These are phyloP conservation scores for Thaumetopoea pityocampa DNA, from an alignment of 1,140 invertebrate species.

Conservation along the genomic window DNA sequence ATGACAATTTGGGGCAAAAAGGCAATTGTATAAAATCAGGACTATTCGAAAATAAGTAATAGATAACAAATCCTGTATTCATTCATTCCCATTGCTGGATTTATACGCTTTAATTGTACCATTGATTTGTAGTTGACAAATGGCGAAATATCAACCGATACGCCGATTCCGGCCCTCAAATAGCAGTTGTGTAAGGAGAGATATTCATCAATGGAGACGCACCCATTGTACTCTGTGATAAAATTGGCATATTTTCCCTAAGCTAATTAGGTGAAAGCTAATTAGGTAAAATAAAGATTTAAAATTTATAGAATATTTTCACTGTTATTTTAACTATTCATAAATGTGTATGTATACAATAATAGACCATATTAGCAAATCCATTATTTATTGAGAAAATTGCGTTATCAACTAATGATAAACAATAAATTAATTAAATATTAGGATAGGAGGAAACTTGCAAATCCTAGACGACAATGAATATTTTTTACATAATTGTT, in stretches of 20 bases:
- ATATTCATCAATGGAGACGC: too few species aligned
- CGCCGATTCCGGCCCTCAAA: too few species aligned
- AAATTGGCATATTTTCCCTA: neutral
- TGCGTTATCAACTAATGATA: constrained; percentile 68
- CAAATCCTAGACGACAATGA: constrained; percentile 55
- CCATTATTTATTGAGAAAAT: constrained; percentile 68
- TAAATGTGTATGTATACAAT: constrained; percentile 20
- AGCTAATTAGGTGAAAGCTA: constrained; percentile 4
- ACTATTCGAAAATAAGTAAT: too few species aligned
- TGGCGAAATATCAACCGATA: too few species aligned
- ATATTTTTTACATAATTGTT: constrained; percentile 44
- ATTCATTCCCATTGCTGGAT: too few species aligned
- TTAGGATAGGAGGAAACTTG: constrained; percentile 59
- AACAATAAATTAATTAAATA: constrained; percentile 74
- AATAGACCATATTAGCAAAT: constrained; percentile 32
- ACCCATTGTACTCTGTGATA: constrained; percentile 21
- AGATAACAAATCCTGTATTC: too few species aligned
- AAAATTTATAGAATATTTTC: constrained; percentile 4
- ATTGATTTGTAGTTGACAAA: too few species aligned
- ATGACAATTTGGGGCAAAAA: too few species aligned
- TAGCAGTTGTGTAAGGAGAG: too few species aligned
- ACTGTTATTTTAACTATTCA: constrained; percentile 4
- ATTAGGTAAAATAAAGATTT: neutral
- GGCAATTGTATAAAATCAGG: too few species aligned
- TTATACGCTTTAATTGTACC: too few species aligned